Conservation (phyloP, 1,140 invertebrate genomes). For the Anadara kagoshimensis region DNA sequence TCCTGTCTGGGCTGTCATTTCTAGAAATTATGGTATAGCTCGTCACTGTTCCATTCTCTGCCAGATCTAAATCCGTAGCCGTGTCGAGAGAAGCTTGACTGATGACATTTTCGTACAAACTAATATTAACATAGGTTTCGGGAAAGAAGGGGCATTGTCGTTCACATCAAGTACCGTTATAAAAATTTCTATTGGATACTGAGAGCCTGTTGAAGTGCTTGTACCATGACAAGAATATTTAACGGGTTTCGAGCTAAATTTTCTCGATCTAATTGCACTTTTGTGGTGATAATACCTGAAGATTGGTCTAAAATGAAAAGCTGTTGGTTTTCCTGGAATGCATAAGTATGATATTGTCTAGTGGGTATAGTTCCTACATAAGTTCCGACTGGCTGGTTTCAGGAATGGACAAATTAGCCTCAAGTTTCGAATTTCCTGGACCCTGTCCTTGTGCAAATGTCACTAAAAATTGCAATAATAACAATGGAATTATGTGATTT, state of each 20-base stretch:
- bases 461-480: constrained; percentile 49
- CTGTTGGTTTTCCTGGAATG: constrained; percentile 40
- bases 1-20: constrained; percentile 38
- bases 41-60: constrained; percentile 71
- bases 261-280: constrained; percentile 51
- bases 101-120: constrained; percentile 71
- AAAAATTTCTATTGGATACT: constrained; percentile 58
- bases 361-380: constrained; percentile 38
- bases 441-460: constrained; percentile 49
- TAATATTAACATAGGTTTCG: constrained; percentile 16
- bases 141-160: constrained; percentile 92
- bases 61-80: constrained; percentile 75
- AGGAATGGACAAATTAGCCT: constrained; percentile 31
- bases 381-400: constrained; percentile 40
- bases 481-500: constrained; percentile 32
- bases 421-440: constrained; percentile 23
- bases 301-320: constrained; percentile 48
- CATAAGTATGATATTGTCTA: constrained; percentile 21
- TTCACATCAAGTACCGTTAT: constrained; percentile 83
- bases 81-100: constrained; percentile 81
- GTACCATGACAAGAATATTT: constrained; percentile 32
- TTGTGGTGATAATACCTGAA: constrained; percentile 47
- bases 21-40: constrained; percentile 58
- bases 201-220: constrained; percentile 11
- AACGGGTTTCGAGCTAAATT: constrained; percentile 29